Conservation (phyloP, 1,140 invertebrate genomes). For the Lutraria rhynchaena region DNA sequence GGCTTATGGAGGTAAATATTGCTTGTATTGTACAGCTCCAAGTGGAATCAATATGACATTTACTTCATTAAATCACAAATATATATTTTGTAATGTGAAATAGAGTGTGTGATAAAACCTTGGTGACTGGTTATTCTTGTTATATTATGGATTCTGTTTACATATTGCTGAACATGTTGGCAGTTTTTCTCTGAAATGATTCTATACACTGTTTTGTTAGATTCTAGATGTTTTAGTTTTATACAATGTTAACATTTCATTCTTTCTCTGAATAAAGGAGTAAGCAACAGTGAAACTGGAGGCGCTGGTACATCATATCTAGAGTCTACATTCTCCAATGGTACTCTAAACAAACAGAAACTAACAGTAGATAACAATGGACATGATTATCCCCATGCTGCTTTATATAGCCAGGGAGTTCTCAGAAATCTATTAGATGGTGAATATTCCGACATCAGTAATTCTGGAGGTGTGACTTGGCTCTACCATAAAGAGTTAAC, state of each 20-base stretch:
- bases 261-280: constrained; percentile 42
- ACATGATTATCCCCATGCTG: constrained; percentile 66
- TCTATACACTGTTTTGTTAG: neutral
- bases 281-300: constrained; percentile 69
- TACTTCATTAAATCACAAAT: neutral
- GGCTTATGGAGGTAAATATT: constrained; percentile 69
- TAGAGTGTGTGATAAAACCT: neutral
- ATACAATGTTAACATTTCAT: neutral
- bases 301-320: constrained; percentile 73
- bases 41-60: neutral
- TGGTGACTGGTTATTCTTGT: neutral
- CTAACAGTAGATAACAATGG: constrained; percentile 71
- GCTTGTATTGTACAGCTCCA: neutral
- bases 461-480: constrained; percentile 73
- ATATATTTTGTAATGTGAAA: neutral
- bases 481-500: constrained; percentile 62
- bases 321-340: constrained; percentile 58
- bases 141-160: neutral
- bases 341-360: constrained; percentile 54
- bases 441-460: constrained; percentile 65
- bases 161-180: neutral
- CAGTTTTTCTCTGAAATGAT: neutral
- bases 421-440: constrained; percentile 67
- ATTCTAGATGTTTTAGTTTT: neutral
- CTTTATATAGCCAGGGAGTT: constrained; percentile 50